Percentiles rank a stretch among this genome's conserved stretches.
Conservation (phyloP, 1,140 invertebrate species). For the Propsilocerus akamusi region DNA sequence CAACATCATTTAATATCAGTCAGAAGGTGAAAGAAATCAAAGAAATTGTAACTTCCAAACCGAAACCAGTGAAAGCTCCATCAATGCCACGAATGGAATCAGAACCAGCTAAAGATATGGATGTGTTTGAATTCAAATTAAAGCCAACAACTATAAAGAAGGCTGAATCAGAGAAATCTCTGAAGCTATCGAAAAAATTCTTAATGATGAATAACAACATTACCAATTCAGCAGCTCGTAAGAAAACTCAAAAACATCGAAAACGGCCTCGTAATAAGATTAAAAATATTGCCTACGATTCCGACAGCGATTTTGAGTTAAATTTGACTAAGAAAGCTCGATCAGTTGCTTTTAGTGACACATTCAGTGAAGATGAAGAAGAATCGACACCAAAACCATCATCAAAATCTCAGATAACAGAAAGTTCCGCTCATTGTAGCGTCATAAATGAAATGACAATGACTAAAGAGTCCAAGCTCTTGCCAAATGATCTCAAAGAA, state of each 20-base stretch:
- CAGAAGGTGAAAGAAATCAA: no score
- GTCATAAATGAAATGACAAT: background rate
- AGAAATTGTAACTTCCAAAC: no score
- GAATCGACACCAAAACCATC: background rate
- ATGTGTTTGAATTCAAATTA: no score
- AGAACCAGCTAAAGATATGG: no score
- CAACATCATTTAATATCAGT: no score
- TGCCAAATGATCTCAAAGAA: constrained; percentile 1
- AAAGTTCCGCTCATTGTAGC: background rate
- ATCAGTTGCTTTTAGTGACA: background rate
- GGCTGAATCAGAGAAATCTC: no score
- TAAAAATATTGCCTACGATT: background rate
- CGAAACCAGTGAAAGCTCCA: no score
- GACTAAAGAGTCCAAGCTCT: background rate
- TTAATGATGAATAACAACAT: background rate
- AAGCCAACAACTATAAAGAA: no score
- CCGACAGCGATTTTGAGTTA: background rate
- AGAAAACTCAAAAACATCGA: background rate
- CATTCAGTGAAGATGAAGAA: background rate
- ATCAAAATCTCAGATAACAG: background rate
- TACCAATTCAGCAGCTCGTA: background rate
- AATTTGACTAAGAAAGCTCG: background rate
- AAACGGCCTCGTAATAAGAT: background rate
- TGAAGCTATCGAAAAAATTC: no score
- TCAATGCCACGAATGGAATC: no score